Conservation (phyloP, 2,797 vertebrate species). For the Mus minutoides region DNA sequence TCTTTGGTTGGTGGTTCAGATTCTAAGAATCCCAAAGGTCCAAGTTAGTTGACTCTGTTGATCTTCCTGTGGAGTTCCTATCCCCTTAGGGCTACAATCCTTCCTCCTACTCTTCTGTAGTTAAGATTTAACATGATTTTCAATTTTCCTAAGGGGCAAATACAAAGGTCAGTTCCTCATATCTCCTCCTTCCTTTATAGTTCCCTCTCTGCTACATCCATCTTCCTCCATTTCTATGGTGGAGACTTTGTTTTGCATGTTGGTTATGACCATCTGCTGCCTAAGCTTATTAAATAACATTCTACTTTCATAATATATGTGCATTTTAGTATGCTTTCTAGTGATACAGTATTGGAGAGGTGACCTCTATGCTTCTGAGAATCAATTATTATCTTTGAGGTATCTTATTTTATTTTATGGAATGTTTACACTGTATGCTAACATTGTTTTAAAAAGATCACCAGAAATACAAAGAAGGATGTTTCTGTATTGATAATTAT, state of each 20-base stretch:
- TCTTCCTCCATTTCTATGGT: neutral
- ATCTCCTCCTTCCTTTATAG: neutral
- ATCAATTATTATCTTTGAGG: neutral
- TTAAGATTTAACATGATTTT: neutral
- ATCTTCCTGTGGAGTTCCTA: neutral
- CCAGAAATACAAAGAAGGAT: conserved; percentile 1
- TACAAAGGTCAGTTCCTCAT: neutral
- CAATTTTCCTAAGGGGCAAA: neutral
- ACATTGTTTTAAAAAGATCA: conserved; percentile 9
- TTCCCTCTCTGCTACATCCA: neutral
- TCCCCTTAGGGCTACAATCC: neutral
- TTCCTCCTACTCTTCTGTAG: neutral
- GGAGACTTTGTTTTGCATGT: neutral
- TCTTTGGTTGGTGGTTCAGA: neutral
- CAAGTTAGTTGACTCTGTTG: neutral
- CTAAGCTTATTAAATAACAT: neutral
- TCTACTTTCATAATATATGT: neutral
- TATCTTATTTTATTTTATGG: neutral
- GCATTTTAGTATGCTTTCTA: neutral
- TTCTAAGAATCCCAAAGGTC: neutral
- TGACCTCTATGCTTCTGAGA: neutral
- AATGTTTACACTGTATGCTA: neutral
- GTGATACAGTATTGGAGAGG: neutral
- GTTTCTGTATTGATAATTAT: conserved; percentile 5
- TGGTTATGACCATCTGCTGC: neutral